These are phyloP conservation scores for Phylloscopus trochilus DNA, from an alignment of 2,113 vertebrate genomes.

Conservation along the genomic window DNA sequence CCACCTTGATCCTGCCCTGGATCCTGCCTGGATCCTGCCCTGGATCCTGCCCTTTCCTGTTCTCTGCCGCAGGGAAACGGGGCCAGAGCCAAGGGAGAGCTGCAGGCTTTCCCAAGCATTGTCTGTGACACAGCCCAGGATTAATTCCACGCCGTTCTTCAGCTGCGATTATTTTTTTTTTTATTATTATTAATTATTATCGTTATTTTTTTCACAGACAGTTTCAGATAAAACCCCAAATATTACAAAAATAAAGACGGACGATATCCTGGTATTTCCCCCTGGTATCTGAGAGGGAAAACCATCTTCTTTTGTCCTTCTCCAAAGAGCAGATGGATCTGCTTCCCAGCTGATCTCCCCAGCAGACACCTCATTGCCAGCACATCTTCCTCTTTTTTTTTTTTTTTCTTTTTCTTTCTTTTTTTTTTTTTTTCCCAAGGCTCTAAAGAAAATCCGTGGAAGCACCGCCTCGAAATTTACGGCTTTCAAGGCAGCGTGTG, in stretches of 20 bases:
- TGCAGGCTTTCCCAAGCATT: not conserved
- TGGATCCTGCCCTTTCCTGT: not conserved
- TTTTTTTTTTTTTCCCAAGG: not conserved
- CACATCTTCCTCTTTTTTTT: not conserved
- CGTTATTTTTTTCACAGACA: not conserved
- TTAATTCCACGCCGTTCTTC: not conserved
- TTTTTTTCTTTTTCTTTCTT: rapidly evolving
- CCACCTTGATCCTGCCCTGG: not conserved
- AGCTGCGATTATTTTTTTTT: not conserved
- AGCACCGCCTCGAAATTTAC: not conserved
- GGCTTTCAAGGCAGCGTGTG: not conserved
- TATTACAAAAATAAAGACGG: not conserved
- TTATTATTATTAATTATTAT: not conserved
- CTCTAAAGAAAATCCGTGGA: not conserved
- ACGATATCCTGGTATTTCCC: not conserved
- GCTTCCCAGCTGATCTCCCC: constrained; percentile 12
- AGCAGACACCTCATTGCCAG: not conserved
- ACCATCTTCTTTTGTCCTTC: constrained; percentile 29
- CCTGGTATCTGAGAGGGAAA: not conserved
- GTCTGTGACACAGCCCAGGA: not conserved
- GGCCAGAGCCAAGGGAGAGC: not conserved
- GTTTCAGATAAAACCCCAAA: not conserved
- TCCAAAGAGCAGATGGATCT: constrained; percentile 25
- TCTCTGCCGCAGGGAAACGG: not conserved
- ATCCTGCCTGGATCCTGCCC: not conserved